Conservation (phyloP, 2,888 invertebrate genomes). For the Xestia ashworthii region DNA sequence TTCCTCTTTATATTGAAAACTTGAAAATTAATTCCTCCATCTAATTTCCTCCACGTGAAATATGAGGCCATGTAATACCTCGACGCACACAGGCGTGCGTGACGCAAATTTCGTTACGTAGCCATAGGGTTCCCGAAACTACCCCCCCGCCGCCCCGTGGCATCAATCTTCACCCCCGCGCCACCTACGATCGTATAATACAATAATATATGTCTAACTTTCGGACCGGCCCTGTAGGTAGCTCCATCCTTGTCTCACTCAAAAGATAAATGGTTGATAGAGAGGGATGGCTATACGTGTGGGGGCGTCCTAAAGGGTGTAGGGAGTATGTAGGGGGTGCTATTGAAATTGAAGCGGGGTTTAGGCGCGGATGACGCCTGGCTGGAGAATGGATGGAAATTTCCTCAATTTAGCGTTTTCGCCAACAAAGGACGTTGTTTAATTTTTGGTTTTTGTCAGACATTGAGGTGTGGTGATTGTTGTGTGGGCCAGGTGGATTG, state of each 20-base stretch:
- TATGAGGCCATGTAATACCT: slow-evolving; percentile 81
- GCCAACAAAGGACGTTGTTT: slow-evolving; percentile 90
- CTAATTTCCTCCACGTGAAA: slow-evolving; percentile 88
- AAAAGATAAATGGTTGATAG: slow-evolving; percentile 64
- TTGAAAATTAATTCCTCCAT: slow-evolving; percentile 88
- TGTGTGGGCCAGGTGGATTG: slow-evolving; percentile 69
- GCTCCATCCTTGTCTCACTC: slow-evolving; percentile 73
- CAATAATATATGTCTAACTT: slow-evolving; percentile 91
- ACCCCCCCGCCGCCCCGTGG: slow-evolving; percentile 81
- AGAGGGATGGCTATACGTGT: slow-evolving; percentile 76
- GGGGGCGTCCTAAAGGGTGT: slow-evolving; percentile 90
- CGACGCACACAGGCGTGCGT: slow-evolving; percentile 83
- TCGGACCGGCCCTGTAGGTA: slow-evolving; percentile 90
- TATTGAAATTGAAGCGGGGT: slow-evolving; percentile 91
- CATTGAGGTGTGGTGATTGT: slow-evolving; percentile 81
- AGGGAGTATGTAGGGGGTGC: slow-evolving; percentile 89
- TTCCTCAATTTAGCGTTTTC: slow-evolving; percentile 91
- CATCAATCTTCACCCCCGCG: slow-evolving; percentile 90
- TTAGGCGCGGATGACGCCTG: slow-evolving; percentile 91
- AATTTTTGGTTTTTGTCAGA: slow-evolving; percentile 89
- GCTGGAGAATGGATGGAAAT: slow-evolving; percentile 91
- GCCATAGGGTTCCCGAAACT: slow-evolving; percentile 89
- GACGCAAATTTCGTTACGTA: slow-evolving; percentile 88
- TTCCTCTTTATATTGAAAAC: slow-evolving; percentile 87
- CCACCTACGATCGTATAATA: slow-evolving; percentile 90